A percentile compares a stretch with the other conserved stretches of the same genome.
Conservation (phyloP, 2,888 invertebrate species). For the Nebria salina region DNA sequence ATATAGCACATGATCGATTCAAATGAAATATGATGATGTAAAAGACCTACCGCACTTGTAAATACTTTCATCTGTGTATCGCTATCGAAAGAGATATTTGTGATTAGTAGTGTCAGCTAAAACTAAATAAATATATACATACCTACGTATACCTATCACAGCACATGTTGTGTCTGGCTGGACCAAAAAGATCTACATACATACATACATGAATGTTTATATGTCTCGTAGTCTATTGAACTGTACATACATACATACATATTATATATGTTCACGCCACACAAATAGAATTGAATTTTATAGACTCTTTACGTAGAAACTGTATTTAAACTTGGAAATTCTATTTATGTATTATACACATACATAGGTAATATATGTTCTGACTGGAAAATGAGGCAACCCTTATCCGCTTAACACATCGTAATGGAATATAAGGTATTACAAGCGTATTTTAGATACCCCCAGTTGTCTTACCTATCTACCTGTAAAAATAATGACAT, state of each 20-base stretch:
- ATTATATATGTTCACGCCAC: neutral
- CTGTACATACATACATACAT: neutral
- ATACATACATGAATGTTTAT: neutral
- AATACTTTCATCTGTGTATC: neutral
- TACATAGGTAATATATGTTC: too few species aligned
- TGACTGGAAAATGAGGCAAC: too few species aligned
- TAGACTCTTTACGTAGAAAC: too few species aligned
- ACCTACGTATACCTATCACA: neutral
- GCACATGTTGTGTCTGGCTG: neutral
- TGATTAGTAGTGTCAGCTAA: conserved; percentile 12
- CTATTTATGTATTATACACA: too few species aligned
- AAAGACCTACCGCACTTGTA: neutral
- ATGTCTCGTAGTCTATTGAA: neutral
- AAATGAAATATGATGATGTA: neutral
- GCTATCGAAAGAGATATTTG: neutral
- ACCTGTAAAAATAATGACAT: too few species aligned
- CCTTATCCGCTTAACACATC: too few species aligned
- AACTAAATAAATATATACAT: neutral
- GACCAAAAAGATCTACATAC: neutral
- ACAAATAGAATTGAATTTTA: too few species aligned
- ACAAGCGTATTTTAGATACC: too few species aligned
- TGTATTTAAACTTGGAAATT: too few species aligned
- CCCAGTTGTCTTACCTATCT: too few species aligned
- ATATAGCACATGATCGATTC: too few species aligned
- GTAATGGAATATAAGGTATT: too few species aligned